These are phyloP conservation scores for Hemicordylus capensis DNA, from an alignment of 2,113 vertebrate genomes.

Conservation along the genomic window DNA sequence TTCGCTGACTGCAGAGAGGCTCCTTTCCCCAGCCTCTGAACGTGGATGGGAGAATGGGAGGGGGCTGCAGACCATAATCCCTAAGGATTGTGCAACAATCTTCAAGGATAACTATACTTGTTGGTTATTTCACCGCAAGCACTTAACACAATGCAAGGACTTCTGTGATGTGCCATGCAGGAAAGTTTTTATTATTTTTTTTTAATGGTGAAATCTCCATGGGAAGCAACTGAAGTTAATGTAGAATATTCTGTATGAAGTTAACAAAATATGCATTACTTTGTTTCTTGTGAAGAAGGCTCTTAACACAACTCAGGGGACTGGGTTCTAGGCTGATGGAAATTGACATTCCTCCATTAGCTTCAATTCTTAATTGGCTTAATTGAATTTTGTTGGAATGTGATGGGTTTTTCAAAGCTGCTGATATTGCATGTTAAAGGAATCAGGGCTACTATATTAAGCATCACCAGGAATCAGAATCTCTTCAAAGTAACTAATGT, in stretches of 20 bases:
- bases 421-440: not conserved
- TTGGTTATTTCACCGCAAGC: not conserved
- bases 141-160: not conserved
- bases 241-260: slow-evolving; percentile 17
- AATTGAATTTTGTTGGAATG: slow-evolving; percentile 17
- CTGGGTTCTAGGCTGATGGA: not conserved
- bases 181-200: no score
- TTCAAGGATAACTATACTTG: not conserved
- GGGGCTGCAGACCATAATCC: no score
- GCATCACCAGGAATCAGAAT: not conserved
- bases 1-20: no score
- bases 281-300: slow-evolving; percentile 15
- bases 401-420: slow-evolving; percentile 9
- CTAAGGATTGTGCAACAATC: not conserved
- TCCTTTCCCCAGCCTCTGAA: no score
- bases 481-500: not conserved
- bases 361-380: slow-evolving; percentile 21
- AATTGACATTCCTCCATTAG: not conserved
- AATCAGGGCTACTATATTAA: not conserved
- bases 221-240: not conserved
- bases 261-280: slow-evolving; percentile 19
- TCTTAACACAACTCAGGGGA: slow-evolving; percentile 3
- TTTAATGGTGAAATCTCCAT: not conserved
- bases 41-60: no score
- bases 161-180: not conserved